Base-by-base conservation (phyloP, 2,888 invertebrate species). In the Odontocerum albicorne region DNA sequence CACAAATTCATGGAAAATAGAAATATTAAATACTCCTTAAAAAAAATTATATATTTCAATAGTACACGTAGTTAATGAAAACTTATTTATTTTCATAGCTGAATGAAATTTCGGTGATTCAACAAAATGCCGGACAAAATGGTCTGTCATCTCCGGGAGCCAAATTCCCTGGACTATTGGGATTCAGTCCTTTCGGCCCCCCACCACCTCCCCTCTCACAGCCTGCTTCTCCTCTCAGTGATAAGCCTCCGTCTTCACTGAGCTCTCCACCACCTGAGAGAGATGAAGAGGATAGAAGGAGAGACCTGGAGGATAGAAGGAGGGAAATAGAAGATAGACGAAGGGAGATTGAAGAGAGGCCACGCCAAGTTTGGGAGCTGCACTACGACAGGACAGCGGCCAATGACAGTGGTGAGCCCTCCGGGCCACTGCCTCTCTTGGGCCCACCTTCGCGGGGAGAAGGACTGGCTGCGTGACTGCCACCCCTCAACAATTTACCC, bases 101-200 rank as follows among this genome's bases (percentile, higher is more conserved):
- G 73, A 88, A 87, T 77, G 88, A 89, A 75, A 88, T 89, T 75
- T 87, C 87, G 65, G 87, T 87, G 64, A 86, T 88, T 66, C 88
- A 87, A 67, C 85, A 84, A 68, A 84, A 80, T 72, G 85, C 84
- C 70, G 84, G 83, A 64, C 87, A 86, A 69, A 88, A 87, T 65
- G 80, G 85, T 20, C 77, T 84, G 51, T 66, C 70, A 62, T 79
- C 74, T 68, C 73, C 72, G 57, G 82, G 75, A 61, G 81, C 80
- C 51, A 88, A 89, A 68, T 90, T 89, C 72, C 86, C 88, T 38
- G 87, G 88, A 16, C 74, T 89, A 13, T 78, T 90, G 57, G 87
- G 88, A n/a, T 88, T 90, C 70, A 85, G 88, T 4, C 86, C 87
- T 49, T 86, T 86, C 65, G 72, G 79, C 8, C 75, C 72, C 31